Evolutionary conservation across 2,113 vertebrate genomes (phyloP), one percentile per base, ranked within the genome.

Genomic region (Corvus hawaiiensis): DNA sequence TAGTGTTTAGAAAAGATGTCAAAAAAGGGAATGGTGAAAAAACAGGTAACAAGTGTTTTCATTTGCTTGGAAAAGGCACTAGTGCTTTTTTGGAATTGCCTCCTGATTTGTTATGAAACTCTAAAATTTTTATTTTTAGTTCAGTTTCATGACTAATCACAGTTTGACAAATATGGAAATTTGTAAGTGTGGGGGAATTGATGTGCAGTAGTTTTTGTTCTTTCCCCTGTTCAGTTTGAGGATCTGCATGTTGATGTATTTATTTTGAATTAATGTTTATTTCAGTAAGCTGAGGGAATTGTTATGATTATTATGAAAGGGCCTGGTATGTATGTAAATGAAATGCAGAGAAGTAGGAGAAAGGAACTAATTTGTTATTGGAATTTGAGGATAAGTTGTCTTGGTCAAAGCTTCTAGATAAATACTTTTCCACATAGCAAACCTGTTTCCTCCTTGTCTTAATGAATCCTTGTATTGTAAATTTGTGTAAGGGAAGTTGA

Each of bases 221-320:
- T 80, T 91, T 93, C 64, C 44, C 28, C 37, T 59, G 49, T 59
- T 88, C 68, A 74, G 46, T 92, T 54, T 84, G 83, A 55, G 85
- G 69, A 84, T 75, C 44, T 90, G 44, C 61, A 86, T 46, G 26
- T 75, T 87, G 89, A 84, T 73, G 73, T 87, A 76, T 94, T 92
- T 94, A 77, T 95, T 67, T 76, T 73, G 95, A 96, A 92, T 96
- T 93, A 56, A 72, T 63, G 41, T 91, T 92, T 80, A 71, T 93
- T 92, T 84, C 91, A 64, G 55, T 52, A 63, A 93, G 92, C 84
- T 56, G 58, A 95, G 85, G 89, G 75, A 93, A 90, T 94, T 78
- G 58, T 87, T 89, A 37, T 48, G 54, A 46, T 83, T 87, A 80
- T 92, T 87, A 63, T 51, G 76, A 82, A 95, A 85, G 59, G 24